Evolutionary conservation across 2,797 vertebrate genomes (phyloP).

Genomic region (Distichodus sexfasciatus): DNA sequence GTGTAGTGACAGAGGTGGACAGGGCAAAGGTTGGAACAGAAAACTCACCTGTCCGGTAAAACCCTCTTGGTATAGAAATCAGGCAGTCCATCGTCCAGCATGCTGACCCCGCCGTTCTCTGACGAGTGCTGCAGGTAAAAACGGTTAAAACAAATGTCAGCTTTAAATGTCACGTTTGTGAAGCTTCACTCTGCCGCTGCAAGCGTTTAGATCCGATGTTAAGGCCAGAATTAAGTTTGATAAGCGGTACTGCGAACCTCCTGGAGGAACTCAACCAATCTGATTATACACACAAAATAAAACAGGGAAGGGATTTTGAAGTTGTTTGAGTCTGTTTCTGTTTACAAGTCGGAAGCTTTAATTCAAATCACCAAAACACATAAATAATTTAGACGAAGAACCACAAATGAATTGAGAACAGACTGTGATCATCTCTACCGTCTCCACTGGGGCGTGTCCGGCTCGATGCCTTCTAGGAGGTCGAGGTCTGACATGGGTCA

Average conservation of each 20-base stretch:
- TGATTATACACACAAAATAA: background rate
- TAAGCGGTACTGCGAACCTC: no score
- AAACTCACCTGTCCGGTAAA: slow-evolving; percentile 80
- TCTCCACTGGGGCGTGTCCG: slow-evolving; percentile 67
- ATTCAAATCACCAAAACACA: no score
- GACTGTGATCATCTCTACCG: slow-evolving; percentile 61
- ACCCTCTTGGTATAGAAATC: slow-evolving; percentile 91
- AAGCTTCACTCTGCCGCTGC: no score
- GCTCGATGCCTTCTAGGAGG: slow-evolving; percentile 80
- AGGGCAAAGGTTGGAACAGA: no score
- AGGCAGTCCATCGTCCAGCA: slow-evolving; percentile 85
- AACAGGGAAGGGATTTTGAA: slow-evolving; percentile 3
- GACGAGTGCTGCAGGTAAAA: slow-evolving; percentile 72
- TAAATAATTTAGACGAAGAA: background rate
- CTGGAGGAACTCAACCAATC: no score
- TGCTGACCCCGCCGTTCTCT: slow-evolving; percentile 80
- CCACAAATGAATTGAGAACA: background rate
- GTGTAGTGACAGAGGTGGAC: no score
- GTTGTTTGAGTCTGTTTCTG: slow-evolving; percentile 8
- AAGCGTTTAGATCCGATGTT: no score
- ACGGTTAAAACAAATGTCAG: no score
- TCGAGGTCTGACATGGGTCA: slow-evolving; percentile 83
- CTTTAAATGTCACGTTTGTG: no score
- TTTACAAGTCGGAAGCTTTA: no score
- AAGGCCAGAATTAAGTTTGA: slow-evolving; percentile 9